phyloP scores from a whole-genome alignment of 2,888 invertebrate species.

The Biston stratarius region DNA sequence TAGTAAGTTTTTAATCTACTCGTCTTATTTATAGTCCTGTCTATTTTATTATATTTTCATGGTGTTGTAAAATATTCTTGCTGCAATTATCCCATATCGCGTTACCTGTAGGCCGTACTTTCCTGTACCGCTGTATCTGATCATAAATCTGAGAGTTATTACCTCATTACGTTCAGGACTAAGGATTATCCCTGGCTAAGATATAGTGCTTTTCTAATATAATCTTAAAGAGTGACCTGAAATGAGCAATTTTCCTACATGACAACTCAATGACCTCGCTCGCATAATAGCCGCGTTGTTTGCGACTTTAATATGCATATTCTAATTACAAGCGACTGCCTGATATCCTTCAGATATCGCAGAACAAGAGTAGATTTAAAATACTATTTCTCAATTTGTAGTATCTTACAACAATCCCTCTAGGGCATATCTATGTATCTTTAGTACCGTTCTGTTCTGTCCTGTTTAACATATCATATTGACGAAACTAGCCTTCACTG shows the following conservation, averaged over 20 bases:
- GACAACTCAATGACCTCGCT: slow-evolving; percentile 7
- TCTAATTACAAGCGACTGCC: slow-evolving; percentile 11
- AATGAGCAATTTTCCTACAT: slow-evolving; percentile 33
- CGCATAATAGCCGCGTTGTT: slow-evolving; percentile 20
- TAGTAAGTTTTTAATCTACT: slow-evolving; percentile 58
- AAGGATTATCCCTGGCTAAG: slow-evolving; percentile 45
- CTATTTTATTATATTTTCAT: slow-evolving; percentile 39
- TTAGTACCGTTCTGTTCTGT: background rate
- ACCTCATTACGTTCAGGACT: slow-evolving; percentile 49
- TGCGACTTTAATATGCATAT: slow-evolving; percentile 14
- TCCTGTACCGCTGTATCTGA: slow-evolving; percentile 44
- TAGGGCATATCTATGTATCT: background rate
- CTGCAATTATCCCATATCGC: slow-evolving; percentile 31
- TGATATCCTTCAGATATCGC: background rate
- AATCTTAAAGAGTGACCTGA: slow-evolving; percentile 41
- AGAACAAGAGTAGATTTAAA: background rate
- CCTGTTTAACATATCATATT: background rate
- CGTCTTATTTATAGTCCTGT: slow-evolving; percentile 13
- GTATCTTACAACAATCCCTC: background rate
- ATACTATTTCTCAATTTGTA: background rate
- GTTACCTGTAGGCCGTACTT: slow-evolving; percentile 35
- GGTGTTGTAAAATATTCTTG: slow-evolving; percentile 42
- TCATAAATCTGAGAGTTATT: slow-evolving; percentile 53
- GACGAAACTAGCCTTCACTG: background rate
- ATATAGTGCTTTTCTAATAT: slow-evolving; percentile 46